Evolutionary conservation across 2,797 vertebrate genomes (phyloP), one percentile per base, ranked within the genome.

Genomic region (Mastacembelus armatus): DNA sequence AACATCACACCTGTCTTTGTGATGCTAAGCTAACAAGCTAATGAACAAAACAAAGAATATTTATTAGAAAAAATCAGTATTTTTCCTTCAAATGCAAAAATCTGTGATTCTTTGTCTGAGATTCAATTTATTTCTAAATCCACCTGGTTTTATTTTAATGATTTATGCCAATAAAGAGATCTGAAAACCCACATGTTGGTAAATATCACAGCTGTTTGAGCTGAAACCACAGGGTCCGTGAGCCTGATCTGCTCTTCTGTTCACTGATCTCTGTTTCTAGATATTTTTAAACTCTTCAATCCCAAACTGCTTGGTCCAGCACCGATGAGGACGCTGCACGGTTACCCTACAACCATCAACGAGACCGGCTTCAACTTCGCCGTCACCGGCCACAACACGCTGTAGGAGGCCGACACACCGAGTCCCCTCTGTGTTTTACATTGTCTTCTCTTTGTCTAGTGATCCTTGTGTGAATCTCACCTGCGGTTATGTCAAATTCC

Each of bases 251-350:
- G 32, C n/a, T 32, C 30, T 7, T 2, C 2, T 16, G 2, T 10
- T 12, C 9, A 15, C 45, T 42, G 10, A 3, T 60, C 7, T 33
- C 1, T 32, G 0, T 57, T 33, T 71, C 8, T 55, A 93, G 92
- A 92, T 61, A 92, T 93, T 42, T 75, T 93, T 4, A 92, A 89
- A 57, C 84, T 91, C 11, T 93, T 93, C 48, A 93, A 91, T 40
- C 90, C 91, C 12, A 18, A 62, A 1, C 51, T 93, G 14, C 57
- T 90, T 15, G 88, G 87, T 4, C 91, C 90, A 1, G 65, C 89
- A 0, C 90, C 85, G 1, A 7, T 7, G 7, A 35, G 22, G 43
- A 91, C 84, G 0, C 1, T 89, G 3, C 59, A 78, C 48, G 74
- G 76, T 7, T 2, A 0, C 1, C 85, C 89, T 0, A 12, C 61